Conservation (phyloP, 2,113 vertebrate genomes). For the Cynoglossus semilaevis region DNA sequence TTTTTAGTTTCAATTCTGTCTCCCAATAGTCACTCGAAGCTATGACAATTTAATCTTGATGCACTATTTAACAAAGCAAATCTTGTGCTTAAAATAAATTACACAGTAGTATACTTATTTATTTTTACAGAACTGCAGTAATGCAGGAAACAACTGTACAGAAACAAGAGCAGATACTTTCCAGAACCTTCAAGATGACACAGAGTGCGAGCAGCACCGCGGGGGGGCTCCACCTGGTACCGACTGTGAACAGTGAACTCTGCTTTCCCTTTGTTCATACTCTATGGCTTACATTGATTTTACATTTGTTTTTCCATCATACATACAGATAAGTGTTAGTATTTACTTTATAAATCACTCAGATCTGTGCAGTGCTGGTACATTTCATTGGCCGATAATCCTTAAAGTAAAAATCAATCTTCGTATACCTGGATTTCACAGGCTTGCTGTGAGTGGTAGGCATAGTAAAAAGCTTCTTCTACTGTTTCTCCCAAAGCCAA, state of each 20-base stretch:
- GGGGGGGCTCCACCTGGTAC: constrained; percentile 38
- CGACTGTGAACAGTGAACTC: constrained; percentile 9
- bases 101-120: background rate
- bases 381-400: background rate
- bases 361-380: background rate
- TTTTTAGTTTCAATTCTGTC: background rate
- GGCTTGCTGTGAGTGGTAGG: constrained; percentile 88
- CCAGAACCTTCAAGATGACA: constrained; percentile 10
- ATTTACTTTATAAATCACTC: background rate
- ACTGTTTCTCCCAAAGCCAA: constrained; percentile 90
- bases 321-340: background rate
- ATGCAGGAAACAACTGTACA: constrained; percentile 1
- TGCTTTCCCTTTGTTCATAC: constrained; percentile 26
- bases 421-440: constrained; percentile 89
- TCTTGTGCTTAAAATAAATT: too few relatives aligned
- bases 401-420: background rate
- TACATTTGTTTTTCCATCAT: background rate
- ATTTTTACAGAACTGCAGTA: constrained; percentile 3
- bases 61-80: too few relatives aligned
- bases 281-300: background rate
- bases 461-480: constrained; percentile 94
- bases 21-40: background rate
- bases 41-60: background rate
- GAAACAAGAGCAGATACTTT: constrained; percentile 3
- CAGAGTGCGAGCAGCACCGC: constrained; percentile 13